Conservation (phyloP, 2,113 vertebrate species). For the Petromus typicus region DNA sequence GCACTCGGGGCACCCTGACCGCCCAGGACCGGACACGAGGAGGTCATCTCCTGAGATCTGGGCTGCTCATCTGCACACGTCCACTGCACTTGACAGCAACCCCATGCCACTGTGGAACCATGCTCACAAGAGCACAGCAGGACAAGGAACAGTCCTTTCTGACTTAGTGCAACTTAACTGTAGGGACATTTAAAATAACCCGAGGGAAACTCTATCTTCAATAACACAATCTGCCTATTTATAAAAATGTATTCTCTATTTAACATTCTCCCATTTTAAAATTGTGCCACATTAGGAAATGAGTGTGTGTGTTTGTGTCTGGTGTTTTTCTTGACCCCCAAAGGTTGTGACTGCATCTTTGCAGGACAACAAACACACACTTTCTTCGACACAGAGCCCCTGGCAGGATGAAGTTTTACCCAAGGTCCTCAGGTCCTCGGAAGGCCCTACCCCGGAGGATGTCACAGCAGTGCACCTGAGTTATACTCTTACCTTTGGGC, state of each 20-base stretch:
- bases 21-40: neutral
- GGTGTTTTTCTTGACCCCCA: neutral
- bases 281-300: neutral
- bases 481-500: conserved; percentile 80
- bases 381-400: neutral
- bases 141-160: neutral
- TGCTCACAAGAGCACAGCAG: neutral
- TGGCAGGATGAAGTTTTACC: neutral
- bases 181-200: neutral
- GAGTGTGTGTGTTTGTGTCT: too few relatives aligned
- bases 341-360: neutral
- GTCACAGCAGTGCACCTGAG: neutral
- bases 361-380: neutral
- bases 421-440: neutral
- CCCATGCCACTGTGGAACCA: neutral
- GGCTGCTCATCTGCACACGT: neutral
- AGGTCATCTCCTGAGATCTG: neutral
- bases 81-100: neutral
- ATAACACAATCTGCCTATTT: neutral
- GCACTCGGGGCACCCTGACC: neutral
- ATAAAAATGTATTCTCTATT: neutral
- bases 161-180: conserved; percentile 42
- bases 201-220: neutral
- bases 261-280: conserved; percentile 28
- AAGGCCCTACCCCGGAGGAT: neutral